phyloP scores from a whole-genome alignment of 2,888 invertebrate species.

The Lepidocyrtoides sp. region DNA sequence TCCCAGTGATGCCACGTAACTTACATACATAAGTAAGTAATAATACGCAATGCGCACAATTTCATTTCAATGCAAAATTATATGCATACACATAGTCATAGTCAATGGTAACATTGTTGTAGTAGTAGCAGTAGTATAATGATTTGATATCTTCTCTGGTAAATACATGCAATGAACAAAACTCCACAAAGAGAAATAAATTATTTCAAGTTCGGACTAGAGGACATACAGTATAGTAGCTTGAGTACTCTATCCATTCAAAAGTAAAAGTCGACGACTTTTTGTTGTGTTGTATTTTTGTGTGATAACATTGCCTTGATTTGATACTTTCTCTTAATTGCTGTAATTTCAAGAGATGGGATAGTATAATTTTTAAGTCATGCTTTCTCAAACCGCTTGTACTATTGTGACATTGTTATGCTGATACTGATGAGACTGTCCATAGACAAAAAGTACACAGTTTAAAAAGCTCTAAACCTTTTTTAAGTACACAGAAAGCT shows the following conservation, averaged over 20 bases:
- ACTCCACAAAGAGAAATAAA: conserved; percentile 45
- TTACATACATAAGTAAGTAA: not conserved
- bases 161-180: not conserved
- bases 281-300: not conserved
- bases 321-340: conserved; percentile 30
- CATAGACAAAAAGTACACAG: too few species aligned
- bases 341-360: conserved; percentile 6
- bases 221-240: conserved; percentile 2
- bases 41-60: too few species aligned
- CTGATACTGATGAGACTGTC: not conserved
- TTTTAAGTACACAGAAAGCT: not conserved
- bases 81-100: too few species aligned
- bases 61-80: too few species aligned
- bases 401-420: not conserved
- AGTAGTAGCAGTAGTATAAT: not conserved
- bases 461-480: too few species aligned
- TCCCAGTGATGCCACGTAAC: not conserved
- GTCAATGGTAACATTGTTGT: too few species aligned
- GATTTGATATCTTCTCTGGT: not conserved
- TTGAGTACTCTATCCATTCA: not conserved
- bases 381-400: too few species aligned
- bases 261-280: not conserved
- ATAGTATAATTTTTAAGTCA: not conserved
- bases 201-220: conserved; percentile 18
- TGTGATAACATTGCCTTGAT: not conserved